Conservation (phyloP, 37 sponge, comb jelly and placozoan genomes). For the Oscarella lobularis region DNA sequence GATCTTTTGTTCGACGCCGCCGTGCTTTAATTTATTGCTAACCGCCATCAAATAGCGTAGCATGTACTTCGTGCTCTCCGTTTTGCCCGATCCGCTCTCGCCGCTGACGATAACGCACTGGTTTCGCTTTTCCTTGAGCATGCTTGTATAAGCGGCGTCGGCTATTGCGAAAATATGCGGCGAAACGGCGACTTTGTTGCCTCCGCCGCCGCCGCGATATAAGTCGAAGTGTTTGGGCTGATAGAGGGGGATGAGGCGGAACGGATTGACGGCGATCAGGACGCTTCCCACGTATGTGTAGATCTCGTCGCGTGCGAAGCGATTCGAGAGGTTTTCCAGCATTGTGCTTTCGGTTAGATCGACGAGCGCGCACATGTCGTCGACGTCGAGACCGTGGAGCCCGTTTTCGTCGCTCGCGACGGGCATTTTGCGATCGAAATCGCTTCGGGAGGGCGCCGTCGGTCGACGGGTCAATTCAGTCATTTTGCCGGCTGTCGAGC, state of each 20-base stretch:
- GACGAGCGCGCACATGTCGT: constrained; percentile 68
- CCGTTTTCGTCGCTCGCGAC: too few species aligned
- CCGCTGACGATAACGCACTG: constrained; percentile 85
- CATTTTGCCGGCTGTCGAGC: too few species aligned
- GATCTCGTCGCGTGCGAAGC: constrained; percentile 72
- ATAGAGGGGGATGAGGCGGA: constrained; percentile 71
- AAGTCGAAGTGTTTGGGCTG: constrained; percentile 68
- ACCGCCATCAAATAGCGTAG: constrained; percentile 72
- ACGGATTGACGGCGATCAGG: constrained; percentile 82
- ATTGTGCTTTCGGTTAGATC: constrained; percentile 76
- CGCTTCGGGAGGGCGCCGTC: background rate
- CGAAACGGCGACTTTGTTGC: constrained; percentile 21
- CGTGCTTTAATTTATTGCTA: constrained; percentile 60
- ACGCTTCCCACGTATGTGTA: constrained; percentile 95
- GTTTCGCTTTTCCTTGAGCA: constrained; percentile 52
- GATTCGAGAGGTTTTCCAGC: constrained; percentile 46
- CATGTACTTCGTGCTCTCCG: constrained; percentile 83
- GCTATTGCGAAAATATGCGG: constrained; percentile 93
- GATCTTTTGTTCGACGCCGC: constrained; percentile 54
- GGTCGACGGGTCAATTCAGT: too few species aligned
- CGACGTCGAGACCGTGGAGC: background rate
- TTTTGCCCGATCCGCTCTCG: constrained; percentile 90
- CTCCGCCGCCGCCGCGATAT: constrained; percentile 48
- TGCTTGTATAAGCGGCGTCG: constrained; percentile 58
- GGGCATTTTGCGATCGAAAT: background rate